Evolutionary conservation across 2,113 vertebrate genomes (phyloP).

Genomic region (Dipodomys spectabilis): DNA sequence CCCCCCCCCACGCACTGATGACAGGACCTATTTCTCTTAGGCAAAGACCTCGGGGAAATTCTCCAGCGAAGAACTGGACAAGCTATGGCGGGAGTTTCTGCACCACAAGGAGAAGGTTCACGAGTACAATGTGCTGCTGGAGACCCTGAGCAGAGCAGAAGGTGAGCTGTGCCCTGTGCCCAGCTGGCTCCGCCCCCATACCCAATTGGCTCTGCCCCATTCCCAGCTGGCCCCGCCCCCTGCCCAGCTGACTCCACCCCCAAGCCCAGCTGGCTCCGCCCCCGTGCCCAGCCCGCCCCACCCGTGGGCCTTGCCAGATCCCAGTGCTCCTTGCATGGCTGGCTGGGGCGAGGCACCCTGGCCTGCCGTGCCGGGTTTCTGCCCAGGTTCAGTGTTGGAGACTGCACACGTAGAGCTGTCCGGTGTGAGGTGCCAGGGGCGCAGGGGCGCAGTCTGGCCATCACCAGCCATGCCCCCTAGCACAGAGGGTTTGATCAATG

Average conservation of each 20-base stretch:
- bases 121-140: constrained; percentile 95
- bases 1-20: too few relatives aligned
- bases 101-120: constrained; percentile 95
- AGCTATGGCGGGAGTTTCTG: constrained; percentile 93
- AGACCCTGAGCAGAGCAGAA: constrained; percentile 93
- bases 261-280: too few relatives aligned
- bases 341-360: background rate
- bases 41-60: constrained; percentile 96
- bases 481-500: too few relatives aligned
- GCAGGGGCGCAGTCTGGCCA: too few relatives aligned
- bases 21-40: constrained; percentile 79
- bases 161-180: constrained; percentile 82
- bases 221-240: too few relatives aligned
- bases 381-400: rapidly evolving
- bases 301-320: too few relatives aligned
- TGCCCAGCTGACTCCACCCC: background rate
- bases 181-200: too few relatives aligned
- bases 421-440: rapidly evolving
- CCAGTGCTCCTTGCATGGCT: background rate
- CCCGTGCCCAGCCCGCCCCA: too few relatives aligned
- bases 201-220: background rate
- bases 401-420: rapidly evolving
- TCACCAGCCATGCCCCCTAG: too few relatives aligned
- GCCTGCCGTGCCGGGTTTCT: background rate
- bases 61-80: constrained; percentile 92